phyloP scores from a whole-genome alignment of 2,113 vertebrate species.

The Nesogale talazaci region DNA sequence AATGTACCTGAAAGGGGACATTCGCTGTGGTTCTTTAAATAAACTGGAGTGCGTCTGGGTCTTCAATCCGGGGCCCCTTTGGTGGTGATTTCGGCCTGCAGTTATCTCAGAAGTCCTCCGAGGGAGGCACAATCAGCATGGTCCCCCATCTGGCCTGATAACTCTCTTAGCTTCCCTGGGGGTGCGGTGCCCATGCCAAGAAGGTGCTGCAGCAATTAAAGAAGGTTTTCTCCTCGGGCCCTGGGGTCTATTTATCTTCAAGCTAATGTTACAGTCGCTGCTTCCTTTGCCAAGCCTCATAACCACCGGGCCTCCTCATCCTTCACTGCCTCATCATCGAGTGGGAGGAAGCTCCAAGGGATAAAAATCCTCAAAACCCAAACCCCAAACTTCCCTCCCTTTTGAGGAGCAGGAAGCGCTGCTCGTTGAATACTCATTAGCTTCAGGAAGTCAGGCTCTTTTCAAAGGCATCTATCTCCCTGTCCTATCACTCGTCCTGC shows the following conservation, averaged over 20 bases:
- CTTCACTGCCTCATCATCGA: constrained; percentile 2
- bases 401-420: constrained; percentile 7
- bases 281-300: constrained; percentile 69
- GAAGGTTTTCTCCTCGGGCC: constrained; percentile 55
- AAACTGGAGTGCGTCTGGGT: not conserved
- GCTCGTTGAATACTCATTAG: constrained; percentile 74
- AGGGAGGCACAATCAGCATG: not conserved
- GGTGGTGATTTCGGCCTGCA: constrained; percentile 45
- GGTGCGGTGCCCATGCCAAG: constrained; percentile 22
- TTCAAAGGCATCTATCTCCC: constrained; percentile 85
- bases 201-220: constrained; percentile 61
- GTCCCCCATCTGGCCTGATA: constrained; percentile 23
- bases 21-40: not conserved
- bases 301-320: constrained; percentile 23
- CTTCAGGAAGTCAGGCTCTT: constrained; percentile 67
- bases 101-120: constrained; percentile 45
- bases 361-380: not conserved
- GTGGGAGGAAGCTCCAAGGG: constrained; percentile 16
- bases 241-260: constrained; percentile 70
- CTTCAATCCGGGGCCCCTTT: constrained; percentile 38
- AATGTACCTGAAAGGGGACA: constrained; percentile 29
- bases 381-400: not conserved
- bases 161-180: constrained; percentile 49
- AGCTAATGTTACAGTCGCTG: constrained; percentile 62
- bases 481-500: constrained; percentile 81